Evolutionary conservation across 2,888 invertebrate species (phyloP).

Genomic region (Caenorhabditis doughertyi): DNA sequence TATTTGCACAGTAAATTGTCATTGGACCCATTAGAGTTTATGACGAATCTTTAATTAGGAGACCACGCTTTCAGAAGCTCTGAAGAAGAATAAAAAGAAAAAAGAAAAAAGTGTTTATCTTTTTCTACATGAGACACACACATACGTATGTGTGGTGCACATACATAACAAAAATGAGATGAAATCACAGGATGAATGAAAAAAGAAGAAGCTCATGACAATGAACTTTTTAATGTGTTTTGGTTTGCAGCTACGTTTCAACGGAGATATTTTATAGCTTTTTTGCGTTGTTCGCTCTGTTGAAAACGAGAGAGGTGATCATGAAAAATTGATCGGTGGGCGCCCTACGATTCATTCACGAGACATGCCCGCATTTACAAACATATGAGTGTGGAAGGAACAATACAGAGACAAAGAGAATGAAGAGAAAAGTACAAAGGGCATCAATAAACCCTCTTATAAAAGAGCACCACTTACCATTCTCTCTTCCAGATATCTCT

Average conservation of each 20-base stretch:
- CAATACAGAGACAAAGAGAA: not conserved
- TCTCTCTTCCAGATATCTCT: not conserved
- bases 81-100: not conserved
- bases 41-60: slow-evolving; percentile 32
- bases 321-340: slow-evolving; percentile 47
- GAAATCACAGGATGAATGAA: not conserved
- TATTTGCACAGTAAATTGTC: slow-evolving; percentile 27
- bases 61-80: not conserved
- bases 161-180: slow-evolving; percentile 1
- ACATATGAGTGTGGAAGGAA: slow-evolving; percentile 13
- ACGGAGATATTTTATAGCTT: slow-evolving; percentile 6
- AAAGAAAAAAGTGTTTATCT: slow-evolving; percentile 3
- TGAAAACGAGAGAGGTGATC: slow-evolving; percentile 1
- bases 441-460: too few species aligned
- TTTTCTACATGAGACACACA: slow-evolving; percentile 12
- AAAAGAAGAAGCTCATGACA: not conserved
- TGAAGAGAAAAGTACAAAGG: not conserved
- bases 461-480: slow-evolving; percentile 1
- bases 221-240: too few species aligned
- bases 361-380: slow-evolving; percentile 22
- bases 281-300: not conserved
- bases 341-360: slow-evolving; percentile 23
- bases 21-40: not conserved
- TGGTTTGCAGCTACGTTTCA: too few species aligned
- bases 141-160: not conserved